Conservation (phyloP, 2,113 vertebrate species). For the Malurus elegans region DNA sequence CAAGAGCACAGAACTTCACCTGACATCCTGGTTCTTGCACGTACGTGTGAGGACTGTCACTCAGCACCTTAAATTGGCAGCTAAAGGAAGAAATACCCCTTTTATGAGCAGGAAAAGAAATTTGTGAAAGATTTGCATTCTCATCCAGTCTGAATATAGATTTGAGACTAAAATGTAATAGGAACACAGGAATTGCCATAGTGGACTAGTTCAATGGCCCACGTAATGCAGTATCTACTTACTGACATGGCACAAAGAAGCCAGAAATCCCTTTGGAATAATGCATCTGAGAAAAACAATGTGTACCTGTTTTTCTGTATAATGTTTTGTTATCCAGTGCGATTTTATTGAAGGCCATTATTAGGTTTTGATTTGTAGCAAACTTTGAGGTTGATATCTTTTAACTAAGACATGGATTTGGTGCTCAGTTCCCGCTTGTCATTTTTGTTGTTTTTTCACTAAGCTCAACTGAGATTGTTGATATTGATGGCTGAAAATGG, state of each 20-base stretch:
- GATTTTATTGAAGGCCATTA: background rate
- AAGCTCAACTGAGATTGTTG: background rate
- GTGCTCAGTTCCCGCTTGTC: fast-evolving
- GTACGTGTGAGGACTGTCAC: background rate
- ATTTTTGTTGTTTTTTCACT: background rate
- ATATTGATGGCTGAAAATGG: background rate
- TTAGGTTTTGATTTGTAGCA: background rate
- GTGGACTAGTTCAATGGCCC: too few species aligned
- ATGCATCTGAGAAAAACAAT: background rate
- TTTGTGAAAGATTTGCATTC: background rate
- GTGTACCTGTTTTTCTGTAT: background rate
- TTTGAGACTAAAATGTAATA: background rate
- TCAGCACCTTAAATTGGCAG: background rate
- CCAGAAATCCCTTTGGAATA: background rate
- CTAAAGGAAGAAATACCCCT: background rate
- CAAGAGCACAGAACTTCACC: background rate
- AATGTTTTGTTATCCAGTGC: background rate
- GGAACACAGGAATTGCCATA: background rate
- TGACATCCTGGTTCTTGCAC: background rate
- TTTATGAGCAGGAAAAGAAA: background rate
- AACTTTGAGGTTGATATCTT: background rate
- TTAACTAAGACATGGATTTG: background rate
- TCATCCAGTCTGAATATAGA: background rate
- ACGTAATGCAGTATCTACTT: background rate
- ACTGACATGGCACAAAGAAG: background rate